phyloP scores from a whole-genome alignment of 2,797 vertebrate genomes.

The Karalla daura region DNA sequence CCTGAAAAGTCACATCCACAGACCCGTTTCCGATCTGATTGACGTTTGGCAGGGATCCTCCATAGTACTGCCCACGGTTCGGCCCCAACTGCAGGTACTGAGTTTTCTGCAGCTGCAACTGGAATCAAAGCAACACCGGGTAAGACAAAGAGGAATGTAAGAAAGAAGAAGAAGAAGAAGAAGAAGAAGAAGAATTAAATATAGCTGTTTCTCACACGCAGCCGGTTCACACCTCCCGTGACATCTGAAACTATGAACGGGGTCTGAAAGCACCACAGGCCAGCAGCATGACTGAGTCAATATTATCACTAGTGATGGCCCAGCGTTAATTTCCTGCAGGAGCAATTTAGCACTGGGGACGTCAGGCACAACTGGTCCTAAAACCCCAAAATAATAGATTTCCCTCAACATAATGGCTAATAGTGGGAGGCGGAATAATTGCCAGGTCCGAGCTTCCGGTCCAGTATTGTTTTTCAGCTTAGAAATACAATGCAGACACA shows the following conservation, averaged over 20 bases:
- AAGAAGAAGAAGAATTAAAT: not conserved
- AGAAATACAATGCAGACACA: too few species aligned
- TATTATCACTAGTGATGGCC: not conserved
- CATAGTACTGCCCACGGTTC: slow-evolving; percentile 96
- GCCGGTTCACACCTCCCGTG: not conserved
- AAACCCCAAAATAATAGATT: too few species aligned
- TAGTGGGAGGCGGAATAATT: too few species aligned
- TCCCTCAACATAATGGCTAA: too few species aligned
- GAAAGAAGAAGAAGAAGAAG: slow-evolving; percentile 3
- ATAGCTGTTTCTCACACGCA: not conserved
- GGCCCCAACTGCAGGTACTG: slow-evolving; percentile 97
- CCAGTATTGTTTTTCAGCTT: too few species aligned
- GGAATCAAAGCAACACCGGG: slow-evolving; percentile 29
- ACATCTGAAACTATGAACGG: not conserved
- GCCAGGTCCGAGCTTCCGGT: too few species aligned
- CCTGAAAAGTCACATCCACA: slow-evolving; percentile 94
- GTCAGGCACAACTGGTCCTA: too few species aligned
- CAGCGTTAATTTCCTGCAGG: not conserved
- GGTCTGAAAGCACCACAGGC: not conserved
- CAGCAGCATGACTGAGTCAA: not conserved
- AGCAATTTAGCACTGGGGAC: too few species aligned
- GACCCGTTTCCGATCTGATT: slow-evolving; percentile 94
- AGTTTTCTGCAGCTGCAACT: slow-evolving; percentile 97
- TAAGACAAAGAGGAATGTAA: not conserved
- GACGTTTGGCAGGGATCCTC: slow-evolving; percentile 97